Conservation (phyloP, 1,140 invertebrate species). For the Aphidius ervi region DNA sequence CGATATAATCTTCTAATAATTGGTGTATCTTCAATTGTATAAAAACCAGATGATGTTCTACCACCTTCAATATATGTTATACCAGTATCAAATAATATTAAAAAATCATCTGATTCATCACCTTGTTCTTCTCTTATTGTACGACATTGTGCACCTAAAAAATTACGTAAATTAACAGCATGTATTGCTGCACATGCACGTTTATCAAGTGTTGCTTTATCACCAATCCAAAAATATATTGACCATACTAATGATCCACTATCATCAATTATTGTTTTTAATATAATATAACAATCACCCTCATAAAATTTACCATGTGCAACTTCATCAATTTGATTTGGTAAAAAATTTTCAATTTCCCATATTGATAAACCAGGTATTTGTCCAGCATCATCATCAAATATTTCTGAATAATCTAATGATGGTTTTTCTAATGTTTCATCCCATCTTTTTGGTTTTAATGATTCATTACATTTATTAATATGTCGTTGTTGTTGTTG, state of each 20-base stretch:
- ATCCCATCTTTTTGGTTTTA: constrained; percentile 86
- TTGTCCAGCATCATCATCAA: constrained; percentile 95
- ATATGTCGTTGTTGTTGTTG: too few species aligned
- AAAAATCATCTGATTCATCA: constrained; percentile 95
- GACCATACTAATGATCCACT: constrained; percentile 85
- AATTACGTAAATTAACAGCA: constrained; percentile 95
- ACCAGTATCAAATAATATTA: constrained; percentile 85
- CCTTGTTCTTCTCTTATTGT: constrained; percentile 96
- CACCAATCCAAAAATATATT: constrained; percentile 99
- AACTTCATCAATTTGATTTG: constrained; percentile 87
- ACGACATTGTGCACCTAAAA: constrained; percentile 90
- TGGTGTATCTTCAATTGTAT: constrained; percentile 89
- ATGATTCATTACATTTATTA: constrained; percentile 53
- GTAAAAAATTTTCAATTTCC: constrained; percentile 99
- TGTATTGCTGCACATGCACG: constrained; percentile 98
- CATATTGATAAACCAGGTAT: constrained; percentile 83
- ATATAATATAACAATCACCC: constrained; percentile 97
- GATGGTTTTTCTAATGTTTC: constrained; percentile 92
- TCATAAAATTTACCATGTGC: constrained; percentile 98
- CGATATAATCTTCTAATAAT: constrained; percentile 83
- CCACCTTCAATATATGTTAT: constrained; percentile 97
- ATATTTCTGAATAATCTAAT: constrained; percentile 98
- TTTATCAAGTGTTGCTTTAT: constrained; percentile 95
- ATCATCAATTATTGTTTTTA: constrained; percentile 88
- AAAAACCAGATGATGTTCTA: constrained; percentile 94